Conservation (phyloP, 2,113 vertebrate genomes). For the Halcyon senegalensis region DNA sequence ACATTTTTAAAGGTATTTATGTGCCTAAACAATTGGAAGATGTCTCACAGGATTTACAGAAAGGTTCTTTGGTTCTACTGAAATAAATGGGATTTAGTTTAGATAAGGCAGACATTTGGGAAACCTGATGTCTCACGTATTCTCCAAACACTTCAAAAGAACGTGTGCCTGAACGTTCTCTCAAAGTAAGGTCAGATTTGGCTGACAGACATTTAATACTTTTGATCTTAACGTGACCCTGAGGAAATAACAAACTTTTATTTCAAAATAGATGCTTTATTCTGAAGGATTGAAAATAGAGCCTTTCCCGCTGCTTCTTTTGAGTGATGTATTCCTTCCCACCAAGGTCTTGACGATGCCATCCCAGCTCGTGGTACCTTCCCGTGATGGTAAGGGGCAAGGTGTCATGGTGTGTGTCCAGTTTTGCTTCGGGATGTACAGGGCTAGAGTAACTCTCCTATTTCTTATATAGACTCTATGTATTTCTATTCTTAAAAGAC, state of each 20-base stretch:
- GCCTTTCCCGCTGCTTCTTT: not conserved
- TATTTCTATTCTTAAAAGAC: not conserved
- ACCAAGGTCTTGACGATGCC: not conserved
- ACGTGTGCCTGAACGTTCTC: not conserved
- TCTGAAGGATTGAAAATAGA: not conserved
- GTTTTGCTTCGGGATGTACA: not conserved
- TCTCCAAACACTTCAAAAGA: constrained; percentile 17
- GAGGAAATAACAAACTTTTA: not conserved
- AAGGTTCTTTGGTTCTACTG: not conserved
- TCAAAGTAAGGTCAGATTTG: not conserved
- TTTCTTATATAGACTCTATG: not conserved
- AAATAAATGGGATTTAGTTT: not conserved
- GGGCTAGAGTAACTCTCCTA: not conserved
- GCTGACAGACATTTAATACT: not conserved
- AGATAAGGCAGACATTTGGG: not conserved
- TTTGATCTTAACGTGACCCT: not conserved
- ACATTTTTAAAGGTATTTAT: not conserved
- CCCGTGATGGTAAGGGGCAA: not conserved
- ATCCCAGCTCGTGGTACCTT: not conserved
- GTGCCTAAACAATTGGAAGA: not conserved
- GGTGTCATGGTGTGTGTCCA: not conserved
- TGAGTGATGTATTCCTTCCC: not conserved
- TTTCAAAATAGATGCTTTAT: not conserved
- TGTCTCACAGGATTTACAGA: not conserved
- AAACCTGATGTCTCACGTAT: not conserved